Evolutionary conservation across 2,888 invertebrate species (phyloP).

Genomic region (Elegia similella): DNA sequence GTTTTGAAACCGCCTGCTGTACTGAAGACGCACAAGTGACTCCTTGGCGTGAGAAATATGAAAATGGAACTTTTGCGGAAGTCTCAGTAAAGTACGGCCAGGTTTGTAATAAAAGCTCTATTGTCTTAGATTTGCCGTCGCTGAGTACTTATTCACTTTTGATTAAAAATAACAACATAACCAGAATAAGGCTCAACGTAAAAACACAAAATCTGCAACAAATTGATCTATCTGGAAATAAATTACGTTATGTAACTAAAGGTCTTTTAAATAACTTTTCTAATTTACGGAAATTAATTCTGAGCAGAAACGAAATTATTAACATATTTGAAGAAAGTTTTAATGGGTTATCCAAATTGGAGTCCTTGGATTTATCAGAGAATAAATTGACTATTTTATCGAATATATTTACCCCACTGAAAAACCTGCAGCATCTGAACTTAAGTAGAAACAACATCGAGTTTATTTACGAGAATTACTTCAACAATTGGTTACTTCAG

Average conservation of each 20-base stretch:
- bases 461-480: slow-evolving; percentile 84
- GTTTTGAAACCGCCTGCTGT: slow-evolving; percentile 55
- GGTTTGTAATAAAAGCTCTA: slow-evolving; percentile 51
- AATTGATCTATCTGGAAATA: slow-evolving; percentile 84
- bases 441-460: slow-evolving; percentile 85
- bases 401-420: slow-evolving; percentile 81
- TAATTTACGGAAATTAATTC: slow-evolving; percentile 83
- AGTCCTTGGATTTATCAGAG: slow-evolving; percentile 86
- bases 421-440: slow-evolving; percentile 85
- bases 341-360: slow-evolving; percentile 82
- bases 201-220: slow-evolving; percentile 67
- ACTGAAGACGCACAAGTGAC: slow-evolving; percentile 42
- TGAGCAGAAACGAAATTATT: slow-evolving; percentile 85
- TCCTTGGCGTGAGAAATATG: slow-evolving; percentile 46
- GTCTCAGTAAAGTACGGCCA: slow-evolving; percentile 45
- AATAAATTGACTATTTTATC: slow-evolving; percentile 83
- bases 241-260: slow-evolving; percentile 73
- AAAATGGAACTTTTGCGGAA: slow-evolving; percentile 59
- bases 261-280: slow-evolving; percentile 79
- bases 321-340: slow-evolving; percentile 82
- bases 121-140: slow-evolving; percentile 50
- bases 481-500: slow-evolving; percentile 83
- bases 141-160: slow-evolving; percentile 56
- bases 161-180: slow-evolving; percentile 58
- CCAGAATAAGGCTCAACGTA: slow-evolving; percentile 52